A percentile compares a stretch with the other conserved stretches of the same genome.
Evolutionary conservation across 2,797 vertebrate species (phyloP).

Genomic region (Trematomus bernacchii): DNA sequence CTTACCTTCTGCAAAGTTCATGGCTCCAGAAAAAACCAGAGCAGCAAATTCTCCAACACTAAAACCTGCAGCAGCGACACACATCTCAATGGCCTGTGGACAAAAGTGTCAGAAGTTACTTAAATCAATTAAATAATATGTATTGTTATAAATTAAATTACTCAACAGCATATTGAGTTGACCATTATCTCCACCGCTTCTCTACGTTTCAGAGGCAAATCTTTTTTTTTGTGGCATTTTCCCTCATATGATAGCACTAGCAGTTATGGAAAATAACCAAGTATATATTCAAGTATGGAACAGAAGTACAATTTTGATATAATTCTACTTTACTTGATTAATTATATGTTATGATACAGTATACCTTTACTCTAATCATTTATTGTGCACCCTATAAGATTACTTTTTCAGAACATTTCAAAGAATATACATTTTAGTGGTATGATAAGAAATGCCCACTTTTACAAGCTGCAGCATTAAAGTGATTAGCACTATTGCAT

Average conservation of each 20-base stretch:
- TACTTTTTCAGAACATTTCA: background rate
- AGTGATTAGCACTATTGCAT: background rate
- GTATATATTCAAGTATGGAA: too few relatives aligned
- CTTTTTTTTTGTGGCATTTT: background rate
- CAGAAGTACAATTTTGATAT: too few relatives aligned
- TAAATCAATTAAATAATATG: background rate
- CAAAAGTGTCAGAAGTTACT: background rate
- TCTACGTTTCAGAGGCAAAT: background rate
- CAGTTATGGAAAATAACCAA: too few relatives aligned
- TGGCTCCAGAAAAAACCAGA: slow-evolving; percentile 93
- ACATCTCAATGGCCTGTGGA: slow-evolving; percentile 90
- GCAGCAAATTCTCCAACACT: slow-evolving; percentile 96
- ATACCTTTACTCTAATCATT: background rate
- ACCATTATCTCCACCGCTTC: too few relatives aligned
- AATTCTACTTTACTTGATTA: too few relatives aligned
- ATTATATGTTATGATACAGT: too few relatives aligned
- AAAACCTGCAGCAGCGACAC: slow-evolving; percentile 94
- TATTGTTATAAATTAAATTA: background rate
- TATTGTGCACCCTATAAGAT: too few relatives aligned
- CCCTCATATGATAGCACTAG: too few relatives aligned
- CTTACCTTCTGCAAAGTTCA: slow-evolving; percentile 93
- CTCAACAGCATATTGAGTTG: background rate
- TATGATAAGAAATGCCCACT: background rate
- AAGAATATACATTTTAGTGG: background rate
- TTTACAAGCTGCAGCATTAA: background rate